Conservation (phyloP, 2,797 vertebrate species). For the Hirundo rustica region DNA sequence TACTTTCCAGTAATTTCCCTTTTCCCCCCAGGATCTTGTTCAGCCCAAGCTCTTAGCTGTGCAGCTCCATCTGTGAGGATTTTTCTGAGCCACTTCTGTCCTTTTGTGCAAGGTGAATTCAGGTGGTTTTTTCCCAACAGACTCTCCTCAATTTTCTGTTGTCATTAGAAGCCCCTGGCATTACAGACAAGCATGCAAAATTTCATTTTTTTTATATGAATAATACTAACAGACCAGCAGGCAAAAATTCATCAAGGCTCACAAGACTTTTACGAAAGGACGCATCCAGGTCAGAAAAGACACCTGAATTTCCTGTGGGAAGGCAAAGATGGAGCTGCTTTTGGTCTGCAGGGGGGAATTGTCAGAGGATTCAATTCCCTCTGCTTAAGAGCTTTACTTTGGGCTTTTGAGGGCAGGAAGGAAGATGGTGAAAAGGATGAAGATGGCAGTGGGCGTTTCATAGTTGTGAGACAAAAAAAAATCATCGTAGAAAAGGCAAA, state of each 20-base stretch:
- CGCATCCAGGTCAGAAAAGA: neutral
- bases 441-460: accelerated
- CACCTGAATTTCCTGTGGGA: neutral
- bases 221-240: neutral
- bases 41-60: neutral
- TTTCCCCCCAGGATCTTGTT: neutral
- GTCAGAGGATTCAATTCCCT: neutral
- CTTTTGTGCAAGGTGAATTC: neutral
- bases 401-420: neutral
- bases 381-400: neutral
- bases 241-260: accelerated
- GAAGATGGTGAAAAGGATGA: neutral
- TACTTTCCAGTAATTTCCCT: neutral
- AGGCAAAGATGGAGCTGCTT: neutral
- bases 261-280: accelerated
- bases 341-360: neutral
- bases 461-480: neutral
- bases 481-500: neutral
- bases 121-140: neutral
- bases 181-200: neutral
- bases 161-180: neutral
- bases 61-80: neutral
- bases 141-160: neutral
- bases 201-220: neutral
- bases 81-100: neutral